Base-by-base conservation (phyloP, 2,888 invertebrate species). In the Phorcus lineatus region DNA sequence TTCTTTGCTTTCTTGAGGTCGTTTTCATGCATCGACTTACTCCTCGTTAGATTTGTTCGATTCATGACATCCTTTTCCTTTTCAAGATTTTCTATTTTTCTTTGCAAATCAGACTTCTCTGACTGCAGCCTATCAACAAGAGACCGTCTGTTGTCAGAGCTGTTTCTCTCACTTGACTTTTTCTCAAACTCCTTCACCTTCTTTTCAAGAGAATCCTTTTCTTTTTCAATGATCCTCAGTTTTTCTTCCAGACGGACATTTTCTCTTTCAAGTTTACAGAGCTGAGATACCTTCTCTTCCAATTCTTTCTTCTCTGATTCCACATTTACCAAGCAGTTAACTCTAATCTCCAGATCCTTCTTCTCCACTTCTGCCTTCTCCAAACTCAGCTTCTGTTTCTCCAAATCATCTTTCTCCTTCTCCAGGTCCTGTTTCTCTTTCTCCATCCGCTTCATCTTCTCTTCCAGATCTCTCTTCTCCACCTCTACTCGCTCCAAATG, bases 211-310 rank as follows among this genome's bases (percentile, higher is more conserved):
- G 31, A 57, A 80, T 80, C 76, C 55, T 83, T 75, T 80, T 83
- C 77, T 9, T 77, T 54, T 74, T 81, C 79, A 22, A 31, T 40
- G 6, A 22, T 54, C 19, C 55, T 83, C 2, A 95, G 88, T 83
- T 94, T 93, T 81, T 91, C 93, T 75, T 94, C 91, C 11, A 28
- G 94, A 92, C 87, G 95, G 95, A 85, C 74, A 66, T 85, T 80
- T 62, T 85, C 75, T 55, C 81, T 74, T 31, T 80, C 79, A 54
- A 77, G 74, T n/a, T 54, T 57, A 19, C 76, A 74, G 3, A 55
- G 24, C 67, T 66, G 54, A n/a, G n/a, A 19, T 75, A 67, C 52
- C 22, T 77, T 54, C 54, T 28, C 53, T 9, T 67, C 16, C 55
- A 66, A 62, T 28, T 77, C 78, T 52, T 78, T 31, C 28, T 78